Base-by-base conservation (phyloP, 1,140 invertebrate genomes). In the Cardiocondyla obscurior region DNA sequence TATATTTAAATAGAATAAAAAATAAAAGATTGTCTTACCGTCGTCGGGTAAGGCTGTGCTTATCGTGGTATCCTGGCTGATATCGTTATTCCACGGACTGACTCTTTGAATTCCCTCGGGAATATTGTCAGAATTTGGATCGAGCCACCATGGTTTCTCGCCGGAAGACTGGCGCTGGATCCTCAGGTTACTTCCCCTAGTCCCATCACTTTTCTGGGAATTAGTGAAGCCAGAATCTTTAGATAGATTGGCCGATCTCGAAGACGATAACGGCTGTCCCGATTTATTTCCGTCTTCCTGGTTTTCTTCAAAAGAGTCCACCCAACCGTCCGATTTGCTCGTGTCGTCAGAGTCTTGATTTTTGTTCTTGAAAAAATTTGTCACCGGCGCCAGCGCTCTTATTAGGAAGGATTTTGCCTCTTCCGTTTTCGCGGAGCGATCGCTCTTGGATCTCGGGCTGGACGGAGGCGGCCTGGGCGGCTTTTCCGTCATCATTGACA, bases 371-470 rank as follows among this genome's bases (percentile, higher is more conserved):
- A 96, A 96, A 16, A 96, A 92, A 92, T 95, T 96, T 0, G 96
- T 95, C 2, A 96, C 96, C 0, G 96, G 96, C 42, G 95, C 95
- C 72, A 96, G 89, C 16, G 96, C 96, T 90, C 96, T 93, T 91
- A 96, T 96, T 53, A 97, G 92, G 88, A 96, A 96, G 3, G 96
- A 96, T 90, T 97, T 97, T 0, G 96, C 95, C 86, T 97, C 96
- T 90, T 96, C 96, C 2, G 94, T 94, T 84, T 95, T 95, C 7
- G 76, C 88, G 2, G 90, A 91, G 76, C 94, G 94, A 86, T 95
- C 94, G 84, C 92, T 94, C 65, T 92, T 93, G 4, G 91, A 90
- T 87, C 92, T 92, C 3, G 94, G 90, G 87, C 93, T 94, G 0
- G 95, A 94, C n/a, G n/a, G n/a, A 5, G 92, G 91, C 39, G 94